Evolutionary conservation across 2,797 vertebrate species (phyloP).

Genomic region (Microcaecilia unicolor): DNA sequence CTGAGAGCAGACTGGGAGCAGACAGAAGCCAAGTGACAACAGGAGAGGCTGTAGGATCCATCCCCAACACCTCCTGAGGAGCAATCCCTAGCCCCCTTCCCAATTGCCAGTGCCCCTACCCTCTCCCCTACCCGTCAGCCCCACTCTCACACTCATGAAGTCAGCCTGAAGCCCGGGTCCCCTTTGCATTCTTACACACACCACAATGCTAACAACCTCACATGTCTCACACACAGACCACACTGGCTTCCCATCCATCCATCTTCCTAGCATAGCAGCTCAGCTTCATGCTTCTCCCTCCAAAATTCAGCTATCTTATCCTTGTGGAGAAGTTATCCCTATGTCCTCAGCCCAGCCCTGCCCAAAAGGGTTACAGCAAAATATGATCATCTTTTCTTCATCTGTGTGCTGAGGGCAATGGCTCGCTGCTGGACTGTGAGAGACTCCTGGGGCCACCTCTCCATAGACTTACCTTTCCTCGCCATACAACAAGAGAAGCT

Average conservation of each 20-base stretch:
- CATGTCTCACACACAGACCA: not conserved
- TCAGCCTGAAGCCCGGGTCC: too few relatives aligned
- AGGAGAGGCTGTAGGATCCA: slow-evolving; percentile 68
- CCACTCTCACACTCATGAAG: slow-evolving; percentile 15
- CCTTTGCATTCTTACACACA: too few relatives aligned
- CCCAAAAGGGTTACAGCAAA: not conserved
- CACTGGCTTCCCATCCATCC: not conserved
- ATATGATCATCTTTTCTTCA: not conserved
- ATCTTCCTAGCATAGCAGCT: too few relatives aligned
- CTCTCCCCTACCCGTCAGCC: not conserved
- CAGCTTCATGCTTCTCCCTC: not conserved
- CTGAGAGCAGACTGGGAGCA: slow-evolving; percentile 68
- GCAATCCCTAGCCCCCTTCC: slow-evolving; percentile 2
- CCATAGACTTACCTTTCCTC: not conserved
- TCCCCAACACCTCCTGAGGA: slow-evolving; percentile 83
- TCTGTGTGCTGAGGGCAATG: not conserved
- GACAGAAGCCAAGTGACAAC: slow-evolving; percentile 72
- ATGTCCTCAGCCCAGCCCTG: not conserved
- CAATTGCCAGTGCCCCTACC: not conserved
- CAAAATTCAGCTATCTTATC: not conserved
- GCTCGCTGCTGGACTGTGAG: not conserved
- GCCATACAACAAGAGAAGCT: not conserved
- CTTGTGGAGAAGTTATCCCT: slow-evolving; percentile 3
- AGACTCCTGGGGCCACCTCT: not conserved
- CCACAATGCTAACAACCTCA: not conserved